A percentile compares a stretch with the other conserved stretches of the same genome.
These are phyloP conservation scores for Leucophora obtusa DNA, from an alignment of 2,888 invertebrate species.

Conservation along the genomic window DNA sequence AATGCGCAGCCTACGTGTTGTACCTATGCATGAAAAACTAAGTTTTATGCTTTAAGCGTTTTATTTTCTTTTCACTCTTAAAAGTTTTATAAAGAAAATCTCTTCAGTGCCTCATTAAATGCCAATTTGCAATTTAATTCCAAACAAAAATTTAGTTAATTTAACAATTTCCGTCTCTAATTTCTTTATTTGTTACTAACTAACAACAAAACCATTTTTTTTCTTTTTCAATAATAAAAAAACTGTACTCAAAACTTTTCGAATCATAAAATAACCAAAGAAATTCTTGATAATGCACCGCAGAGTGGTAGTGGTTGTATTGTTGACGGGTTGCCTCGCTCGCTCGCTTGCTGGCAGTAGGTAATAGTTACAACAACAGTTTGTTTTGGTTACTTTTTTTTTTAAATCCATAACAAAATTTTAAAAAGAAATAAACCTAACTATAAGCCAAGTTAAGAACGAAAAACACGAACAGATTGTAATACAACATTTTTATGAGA, in stretches of 20 bases:
- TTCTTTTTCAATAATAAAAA: neutral
- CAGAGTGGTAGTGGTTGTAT: neutral
- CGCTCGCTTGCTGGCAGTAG: neutral
- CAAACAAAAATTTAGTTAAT: neutral
- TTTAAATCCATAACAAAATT: neutral
- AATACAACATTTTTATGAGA: neutral
- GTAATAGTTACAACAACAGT: slow-evolving; percentile 5
- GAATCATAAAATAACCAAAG: neutral
- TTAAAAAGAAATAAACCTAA: neutral
- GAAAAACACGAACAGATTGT: neutral
- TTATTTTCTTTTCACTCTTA: too few species aligned
- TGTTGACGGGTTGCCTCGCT: neutral
- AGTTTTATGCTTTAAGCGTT: too few species aligned
- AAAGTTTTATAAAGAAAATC: neutral
- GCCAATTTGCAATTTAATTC: too few species aligned
- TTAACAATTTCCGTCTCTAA: neutral
- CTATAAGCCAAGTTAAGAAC: neutral
- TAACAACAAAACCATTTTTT: neutral
- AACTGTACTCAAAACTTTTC: slow-evolving; percentile 4
- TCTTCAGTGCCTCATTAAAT: neutral
- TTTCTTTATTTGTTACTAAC: neutral
- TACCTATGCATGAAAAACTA: too few species aligned
- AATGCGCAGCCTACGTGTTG: too few species aligned
- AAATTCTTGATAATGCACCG: slow-evolving; percentile 1
- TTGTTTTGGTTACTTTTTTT: neutral